phyloP scores from a whole-genome alignment of 2,888 invertebrate genomes.

The Drosophila ustulata region DNA sequence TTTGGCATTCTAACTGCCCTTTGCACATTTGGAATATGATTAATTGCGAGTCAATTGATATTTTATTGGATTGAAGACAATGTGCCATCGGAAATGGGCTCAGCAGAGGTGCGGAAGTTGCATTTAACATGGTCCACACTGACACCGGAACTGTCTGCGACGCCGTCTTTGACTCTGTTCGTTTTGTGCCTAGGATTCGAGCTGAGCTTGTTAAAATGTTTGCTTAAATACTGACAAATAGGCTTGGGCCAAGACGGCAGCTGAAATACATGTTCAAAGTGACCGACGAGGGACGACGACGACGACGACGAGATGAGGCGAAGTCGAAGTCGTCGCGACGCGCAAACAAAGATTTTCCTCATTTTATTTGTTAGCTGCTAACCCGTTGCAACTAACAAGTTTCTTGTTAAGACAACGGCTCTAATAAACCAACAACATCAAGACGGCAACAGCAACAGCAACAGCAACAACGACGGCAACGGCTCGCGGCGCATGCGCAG shows the following conservation, averaged over 20 bases:
- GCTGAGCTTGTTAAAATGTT: conserved; percentile 65
- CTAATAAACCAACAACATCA: conserved; percentile 68
- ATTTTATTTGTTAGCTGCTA: conserved; percentile 50
- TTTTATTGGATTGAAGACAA: conserved; percentile 76
- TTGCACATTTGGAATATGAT: conserved; percentile 80
- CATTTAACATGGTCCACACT: conserved; percentile 52
- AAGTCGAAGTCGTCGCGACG: conserved; percentile 57
- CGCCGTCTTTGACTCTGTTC: conserved; percentile 2
- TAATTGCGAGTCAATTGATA: conserved; percentile 84
- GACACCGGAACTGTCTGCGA: conserved; percentile 65
- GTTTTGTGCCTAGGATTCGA: conserved; percentile 21
- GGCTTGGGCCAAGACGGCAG: conserved; percentile 61
- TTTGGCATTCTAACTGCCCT: conserved; percentile 40
- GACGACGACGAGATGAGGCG: not conserved
- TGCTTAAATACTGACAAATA: conserved; percentile 75
- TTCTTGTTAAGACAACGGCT: conserved; percentile 78
- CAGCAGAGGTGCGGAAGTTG: conserved; percentile 62
- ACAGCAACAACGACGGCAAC: conserved; percentile 41
- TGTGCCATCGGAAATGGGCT: conserved; percentile 41
- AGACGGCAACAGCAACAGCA: conserved; percentile 31
- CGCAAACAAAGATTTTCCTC: conserved; percentile 58
- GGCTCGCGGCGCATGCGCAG: conserved; percentile 66
- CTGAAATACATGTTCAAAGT: conserved; percentile 60
- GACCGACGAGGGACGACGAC: conserved; percentile 13
- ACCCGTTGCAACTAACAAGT: conserved; percentile 80